Evolutionary conservation across 2,113 vertebrate genomes (phyloP), one percentile per base, ranked within the genome.

Genomic region (Tapirus terrestris): DNA sequence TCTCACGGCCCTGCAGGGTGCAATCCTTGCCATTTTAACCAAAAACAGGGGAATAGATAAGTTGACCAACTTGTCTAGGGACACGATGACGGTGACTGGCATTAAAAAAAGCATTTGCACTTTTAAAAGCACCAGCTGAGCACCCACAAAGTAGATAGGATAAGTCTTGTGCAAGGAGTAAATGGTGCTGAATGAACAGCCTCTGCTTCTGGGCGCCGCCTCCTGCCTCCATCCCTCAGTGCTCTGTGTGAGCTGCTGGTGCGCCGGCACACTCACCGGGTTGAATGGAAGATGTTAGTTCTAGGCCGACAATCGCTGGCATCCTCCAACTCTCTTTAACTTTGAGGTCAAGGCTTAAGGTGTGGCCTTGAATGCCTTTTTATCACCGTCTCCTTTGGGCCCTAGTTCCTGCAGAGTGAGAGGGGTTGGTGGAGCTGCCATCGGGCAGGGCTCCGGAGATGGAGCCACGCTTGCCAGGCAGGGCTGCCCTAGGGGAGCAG

Each of bases 361-460:
- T 36, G 21, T 36, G 65, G 20, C 39, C 39, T 18, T 9, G 36
- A 43, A 73, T 5, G 16, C 36, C 29, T 45, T 8, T 61, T 6
- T 16, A n/a, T 51, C 18, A 9, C 33, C 7, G 12, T 25, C 14
- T 89, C 36, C 76, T 25, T 43, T 11, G 48, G 76, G 48, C 13
- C 76, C 6, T 25, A 1, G 51, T 5, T n/a, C 2, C 29, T 18
- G 61, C 33, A 4, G 39, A 39, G 39, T 39, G 39, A 13, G 14
- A 29, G n/a, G 14, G 31, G n/a, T 6, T 23, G 27, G 16, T 29
- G 27, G 20, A n/a, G 63, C n/a, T 0, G 8, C n/a, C 5, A 1
- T 7, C 45, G 25, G 63, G 18, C 17, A 10, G 20, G 76, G 39
- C 39, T 39, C 39, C 4, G 39, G 39, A 39, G 39, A 39, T 39